Base-by-base conservation (phyloP, 92 coral and sea anemone genomes). In the Epizoanthus ramosus region DNA sequence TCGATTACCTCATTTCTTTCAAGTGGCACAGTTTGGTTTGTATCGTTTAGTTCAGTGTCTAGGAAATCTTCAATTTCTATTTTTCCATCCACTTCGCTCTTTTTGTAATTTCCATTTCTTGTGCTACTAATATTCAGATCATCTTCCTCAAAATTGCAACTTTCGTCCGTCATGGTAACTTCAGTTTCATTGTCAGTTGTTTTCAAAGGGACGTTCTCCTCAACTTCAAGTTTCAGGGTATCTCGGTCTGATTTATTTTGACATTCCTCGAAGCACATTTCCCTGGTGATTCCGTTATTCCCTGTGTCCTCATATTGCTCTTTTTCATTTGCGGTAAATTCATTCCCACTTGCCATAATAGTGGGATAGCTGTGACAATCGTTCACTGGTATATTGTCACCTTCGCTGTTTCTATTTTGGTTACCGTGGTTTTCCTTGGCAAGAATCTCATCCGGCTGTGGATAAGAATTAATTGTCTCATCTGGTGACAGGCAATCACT, bases 341-440 rank as follows among this genome's bases (percentile, higher is more conserved):
- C 52, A 6, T 59, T 43, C 33, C 8, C 60, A 50, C 15, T 18
- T 41, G 17, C 82, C 10, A 13, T 17, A 16, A 37, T 77, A 22
- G 28, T 39, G 25, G 10, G 43, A 77, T 59, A 77, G 63, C 61
- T 77, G 82, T 14, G 71, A 69, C 71, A 35, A 31, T 69, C 15
- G 22, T 77, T 59, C 39, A 69, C 71, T 60, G 71, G 21, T 16
- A 63, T 6, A 3, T 77, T n/a, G 28, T 39, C 5, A 77, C 18
- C 82, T 17, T 41, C 82, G 41, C 19, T 39, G 28, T 60, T 61
- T 22, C 24, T n/a, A 43, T 22, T 6, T 77, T 77, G 82, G 82
- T 77, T 10, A 61, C 19, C 70, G 82, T 61, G 82, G 71, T 77
- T 77, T 77, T 22, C 70, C 57, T 77, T 61, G 71, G 82, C 69